Evolutionary conservation across 1,140 invertebrate species (phyloP), one percentile per base, ranked within the genome.

Genomic region (Nasonia longicornis): DNA sequence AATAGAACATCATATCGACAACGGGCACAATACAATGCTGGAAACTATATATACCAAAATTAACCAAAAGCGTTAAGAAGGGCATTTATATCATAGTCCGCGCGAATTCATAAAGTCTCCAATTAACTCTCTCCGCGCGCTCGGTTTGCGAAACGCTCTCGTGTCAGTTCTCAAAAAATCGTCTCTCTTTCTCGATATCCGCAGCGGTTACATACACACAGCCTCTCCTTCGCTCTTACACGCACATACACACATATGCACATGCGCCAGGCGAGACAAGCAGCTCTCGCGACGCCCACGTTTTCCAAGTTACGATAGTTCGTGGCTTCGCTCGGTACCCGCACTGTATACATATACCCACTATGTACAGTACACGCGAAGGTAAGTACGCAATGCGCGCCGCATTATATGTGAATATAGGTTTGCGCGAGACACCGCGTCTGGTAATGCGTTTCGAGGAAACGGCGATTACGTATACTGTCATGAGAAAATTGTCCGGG

Each of bases 291-390:
- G 69, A 45, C 71, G 71, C 71, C 71, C 71, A 72, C 71, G 71
- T 45, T 45, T 58, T 72, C 42, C n/a, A 81, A 83, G 81, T 82
- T 81, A 79, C 38, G 63, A 83, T 81, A 66, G 22, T 83, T 70
- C 48, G n/a, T 31, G 52, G 35, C 48, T 80, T 22, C 31, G 14
- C 52, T 58, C 52, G 52, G 52, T 58, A 58, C 52, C 16, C 1
- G 52, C 7, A 58, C 16, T 58, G n/a, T 58, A n/a, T 4, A 14
- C n/a, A 58, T 6, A 26, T 26, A 26, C 0, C 16, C 16, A 14
- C 14, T 58, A 58, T 58, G n/a, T 58, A 8, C 16, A 52, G 52
- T 42, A 42, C 10, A 52, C 4, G 52, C 52, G 48, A 58, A n/a
- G 52, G 52, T 58, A 58, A n/a, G 52, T n/a, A n/a, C 16, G 52